Percentiles rank a stretch among this genome's conserved stretches.
Conservation (phyloP, 2,888 invertebrate genomes). For the Plutella xylostella region DNA sequence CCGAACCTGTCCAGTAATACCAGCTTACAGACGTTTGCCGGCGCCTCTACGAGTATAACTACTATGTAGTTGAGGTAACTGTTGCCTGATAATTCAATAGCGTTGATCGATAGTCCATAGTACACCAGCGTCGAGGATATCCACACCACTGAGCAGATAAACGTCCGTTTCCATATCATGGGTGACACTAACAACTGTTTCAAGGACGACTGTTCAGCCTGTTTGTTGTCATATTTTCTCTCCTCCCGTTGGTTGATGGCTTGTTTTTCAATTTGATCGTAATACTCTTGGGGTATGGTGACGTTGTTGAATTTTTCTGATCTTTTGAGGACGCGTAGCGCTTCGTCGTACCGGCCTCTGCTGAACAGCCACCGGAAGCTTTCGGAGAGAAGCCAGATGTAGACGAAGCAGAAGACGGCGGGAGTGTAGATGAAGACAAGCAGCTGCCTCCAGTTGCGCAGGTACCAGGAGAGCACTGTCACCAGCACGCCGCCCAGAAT, state of each 20-base stretch:
- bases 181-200: constrained; percentile 51
- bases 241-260: constrained; percentile 51
- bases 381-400: constrained; percentile 52
- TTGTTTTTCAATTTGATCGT: constrained; percentile 52
- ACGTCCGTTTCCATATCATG: constrained; percentile 69
- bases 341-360: constrained; percentile 75
- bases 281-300: constrained; percentile 55
- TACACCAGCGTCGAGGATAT: constrained; percentile 82
- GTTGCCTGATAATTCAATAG: constrained; percentile 80
- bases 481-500: constrained; percentile 57
- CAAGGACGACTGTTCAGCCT: constrained; percentile 47
- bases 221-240: constrained; percentile 40
- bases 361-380: constrained; percentile 66
- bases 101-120: constrained; percentile 83
- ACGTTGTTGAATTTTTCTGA: constrained; percentile 74
- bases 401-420: constrained; percentile 44
- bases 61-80: constrained; percentile 82
- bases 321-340: constrained; percentile 69
- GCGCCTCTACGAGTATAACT: constrained; percentile 76
- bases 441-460: constrained; percentile 56
- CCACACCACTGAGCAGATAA: constrained; percentile 82
- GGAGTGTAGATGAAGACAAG: constrained; percentile 58
- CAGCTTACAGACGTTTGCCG: constrained; percentile 76
- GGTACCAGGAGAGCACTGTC: constrained; percentile 54
- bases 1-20: constrained; percentile 75